Percentiles rank a stretch among this genome's conserved stretches.
These are phyloP conservation scores for Nymphalis urticae DNA, from an alignment of 2,888 invertebrate species.

Conservation along the genomic window DNA sequence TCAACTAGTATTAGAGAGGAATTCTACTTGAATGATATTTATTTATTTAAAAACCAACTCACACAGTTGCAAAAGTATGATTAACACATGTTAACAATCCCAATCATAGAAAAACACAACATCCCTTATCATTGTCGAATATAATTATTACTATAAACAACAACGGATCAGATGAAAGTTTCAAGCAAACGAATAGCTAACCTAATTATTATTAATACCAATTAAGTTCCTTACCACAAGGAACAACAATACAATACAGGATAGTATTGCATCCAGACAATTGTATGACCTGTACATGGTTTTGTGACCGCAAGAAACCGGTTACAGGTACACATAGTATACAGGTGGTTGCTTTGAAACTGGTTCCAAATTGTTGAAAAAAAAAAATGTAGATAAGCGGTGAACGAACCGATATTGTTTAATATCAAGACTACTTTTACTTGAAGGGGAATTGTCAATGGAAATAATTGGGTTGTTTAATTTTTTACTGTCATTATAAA, in stretches of 20 bases:
- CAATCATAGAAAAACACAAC: too few relatives aligned
- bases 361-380: slow-evolving; percentile 64
- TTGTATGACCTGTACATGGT: slow-evolving; percentile 63
- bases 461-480: slow-evolving; percentile 11
- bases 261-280: slow-evolving; percentile 42
- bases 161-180: neutral
- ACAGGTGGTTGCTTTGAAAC: slow-evolving; percentile 69
- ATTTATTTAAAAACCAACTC: too few relatives aligned
- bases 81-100: too few relatives aligned
- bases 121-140: too few relatives aligned
- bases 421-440: slow-evolving; percentile 33
- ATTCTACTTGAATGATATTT: too few relatives aligned
- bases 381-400: slow-evolving; percentile 47
- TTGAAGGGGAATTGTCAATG: slow-evolving; percentile 25
- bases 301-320: slow-evolving; percentile 64
- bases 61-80: too few relatives aligned
- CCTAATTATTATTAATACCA: too few relatives aligned
- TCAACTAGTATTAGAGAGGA: too few relatives aligned
- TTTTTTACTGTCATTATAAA: neutral
- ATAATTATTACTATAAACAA: neutral
- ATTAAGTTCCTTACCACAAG: neutral
- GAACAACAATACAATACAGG: slow-evolving; percentile 14
- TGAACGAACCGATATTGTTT: slow-evolving; percentile 47
- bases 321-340: slow-evolving; percentile 58
- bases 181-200: too few relatives aligned